Conservation (phyloP, 2,888 invertebrate genomes). For the Sabatieria punctata region DNA sequence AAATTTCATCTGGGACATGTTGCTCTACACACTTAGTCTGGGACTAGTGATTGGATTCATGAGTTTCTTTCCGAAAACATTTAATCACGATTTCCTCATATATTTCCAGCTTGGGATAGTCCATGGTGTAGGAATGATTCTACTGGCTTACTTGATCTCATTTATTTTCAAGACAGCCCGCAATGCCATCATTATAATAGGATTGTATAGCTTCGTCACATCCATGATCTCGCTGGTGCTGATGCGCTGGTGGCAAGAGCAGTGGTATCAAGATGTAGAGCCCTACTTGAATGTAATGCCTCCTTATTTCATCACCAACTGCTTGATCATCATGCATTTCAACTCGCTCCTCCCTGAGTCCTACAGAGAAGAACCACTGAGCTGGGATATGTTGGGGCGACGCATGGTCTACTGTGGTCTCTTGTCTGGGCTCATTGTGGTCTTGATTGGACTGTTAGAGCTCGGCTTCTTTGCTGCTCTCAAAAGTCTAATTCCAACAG, state of each 20-base stretch:
- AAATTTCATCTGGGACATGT: constrained; percentile 48
- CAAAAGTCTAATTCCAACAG: too few species aligned
- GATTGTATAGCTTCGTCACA: not conserved
- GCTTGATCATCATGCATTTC: not conserved
- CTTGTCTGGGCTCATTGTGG: too few species aligned
- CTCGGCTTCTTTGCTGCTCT: not conserved
- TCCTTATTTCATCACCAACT: constrained; percentile 2
- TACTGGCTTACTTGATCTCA: not conserved
- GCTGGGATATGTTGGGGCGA: constrained; percentile 1
- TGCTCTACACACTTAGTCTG: not conserved
- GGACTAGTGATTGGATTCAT: constrained; percentile 8
- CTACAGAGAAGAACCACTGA: not conserved
- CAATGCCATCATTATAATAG: not conserved
- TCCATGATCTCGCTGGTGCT: not conserved
- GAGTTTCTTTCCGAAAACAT: constrained; percentile 34
- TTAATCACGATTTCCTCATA: too few species aligned
- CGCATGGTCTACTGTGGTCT: too few species aligned
- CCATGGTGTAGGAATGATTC: not conserved
- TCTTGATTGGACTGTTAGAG: not conserved
- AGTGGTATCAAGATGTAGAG: not conserved
- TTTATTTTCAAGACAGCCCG: constrained; percentile 1
- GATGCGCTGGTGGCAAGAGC: not conserved
- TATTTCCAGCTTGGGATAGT: constrained; percentile 43
- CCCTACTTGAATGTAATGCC: not conserved
- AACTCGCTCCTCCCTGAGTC: not conserved